Percentiles rank a stretch among this genome's conserved stretches.
phyloP scores from a whole-genome alignment of 2,888 invertebrate genomes.

The Lasioglossum lativentre region DNA sequence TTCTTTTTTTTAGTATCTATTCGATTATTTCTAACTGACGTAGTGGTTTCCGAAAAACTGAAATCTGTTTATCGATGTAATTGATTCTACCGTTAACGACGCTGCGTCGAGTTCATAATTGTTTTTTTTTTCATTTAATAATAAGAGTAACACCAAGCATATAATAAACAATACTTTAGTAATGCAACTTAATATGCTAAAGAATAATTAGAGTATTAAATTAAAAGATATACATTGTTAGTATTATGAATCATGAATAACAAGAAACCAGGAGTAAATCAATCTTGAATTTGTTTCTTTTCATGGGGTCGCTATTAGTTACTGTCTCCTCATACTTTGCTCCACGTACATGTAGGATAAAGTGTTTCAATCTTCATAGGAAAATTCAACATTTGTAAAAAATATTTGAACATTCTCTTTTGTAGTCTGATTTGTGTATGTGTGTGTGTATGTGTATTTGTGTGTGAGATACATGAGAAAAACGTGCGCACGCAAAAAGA shows the following conservation, averaged over 20 bases:
- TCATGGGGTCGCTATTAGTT: constrained; percentile 33
- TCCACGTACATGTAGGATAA: constrained; percentile 20
- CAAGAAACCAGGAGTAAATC: constrained; percentile 69
- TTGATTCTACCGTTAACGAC: constrained; percentile 51
- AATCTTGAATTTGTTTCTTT: constrained; percentile 44
- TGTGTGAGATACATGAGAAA: constrained; percentile 46
- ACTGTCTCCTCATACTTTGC: constrained; percentile 13
- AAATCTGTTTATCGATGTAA: constrained; percentile 54
- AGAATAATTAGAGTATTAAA: constrained; percentile 78
- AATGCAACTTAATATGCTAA: constrained; percentile 76
- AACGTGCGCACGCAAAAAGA: constrained; percentile 55
- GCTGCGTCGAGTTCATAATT: constrained; percentile 39
- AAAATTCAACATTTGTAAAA: constrained; percentile 60
- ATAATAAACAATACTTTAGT: constrained; percentile 68
- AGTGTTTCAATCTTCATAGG: constrained; percentile 19
- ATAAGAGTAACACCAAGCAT: constrained; percentile 66
- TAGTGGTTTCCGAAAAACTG: constrained; percentile 53
- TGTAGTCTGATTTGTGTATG: constrained; percentile 9
- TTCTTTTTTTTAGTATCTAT: constrained; percentile 48
- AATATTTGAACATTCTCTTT: constrained; percentile 59
- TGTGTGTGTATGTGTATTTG: constrained; percentile 10
- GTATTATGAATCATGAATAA: constrained; percentile 75
- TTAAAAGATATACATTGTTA: constrained; percentile 78
- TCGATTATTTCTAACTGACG: constrained; percentile 54
- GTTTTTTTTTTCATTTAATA: constrained; percentile 34